Conservation (phyloP, 2,888 invertebrate species). For the Mactromeris polynyma region DNA sequence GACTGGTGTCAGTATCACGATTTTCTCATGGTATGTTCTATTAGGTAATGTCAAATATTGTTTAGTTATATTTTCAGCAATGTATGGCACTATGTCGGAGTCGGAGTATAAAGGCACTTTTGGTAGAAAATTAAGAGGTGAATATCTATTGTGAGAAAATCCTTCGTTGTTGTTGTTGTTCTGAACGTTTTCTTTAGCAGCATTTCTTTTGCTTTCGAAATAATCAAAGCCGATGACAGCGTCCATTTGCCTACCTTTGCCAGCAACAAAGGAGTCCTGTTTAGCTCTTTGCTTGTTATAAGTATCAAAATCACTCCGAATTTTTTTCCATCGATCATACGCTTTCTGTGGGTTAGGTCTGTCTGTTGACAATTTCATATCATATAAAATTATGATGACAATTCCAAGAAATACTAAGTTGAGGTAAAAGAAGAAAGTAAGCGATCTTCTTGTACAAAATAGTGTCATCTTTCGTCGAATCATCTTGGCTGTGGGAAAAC, state of each 20-base stretch:
- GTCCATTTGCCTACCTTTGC: constrained; percentile 52
- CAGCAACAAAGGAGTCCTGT: neutral
- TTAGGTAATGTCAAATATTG: constrained; percentile 62
- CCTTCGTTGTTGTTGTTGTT: neutral
- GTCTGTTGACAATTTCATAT: neutral
- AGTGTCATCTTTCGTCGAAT: neutral
- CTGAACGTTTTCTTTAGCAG: neutral
- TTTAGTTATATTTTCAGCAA: constrained; percentile 64
- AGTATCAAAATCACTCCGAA: constrained; percentile 52
- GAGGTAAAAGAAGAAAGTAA: constrained; percentile 17
- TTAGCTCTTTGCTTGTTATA: constrained; percentile 35
- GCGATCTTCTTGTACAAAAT: constrained; percentile 10
- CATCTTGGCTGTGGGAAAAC: neutral
- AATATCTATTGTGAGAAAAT: constrained; percentile 2
- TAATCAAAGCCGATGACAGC: constrained; percentile 57
- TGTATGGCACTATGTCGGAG: constrained; percentile 71
- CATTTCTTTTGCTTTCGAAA: neutral
- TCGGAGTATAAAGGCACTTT: constrained; percentile 75
- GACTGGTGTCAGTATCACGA: constrained; percentile 83
- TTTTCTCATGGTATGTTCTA: constrained; percentile 62
- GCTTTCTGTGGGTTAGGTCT: constrained; percentile 31
- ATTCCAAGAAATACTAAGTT: constrained; percentile 28
- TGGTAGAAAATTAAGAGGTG: constrained; percentile 67
- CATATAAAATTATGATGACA: constrained; percentile 26
- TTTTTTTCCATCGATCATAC: constrained; percentile 57